These are phyloP conservation scores for Apostichopus leukothele DNA, from an alignment of 53 echinoderm and acorn worm species.

Conservation along the genomic window DNA sequence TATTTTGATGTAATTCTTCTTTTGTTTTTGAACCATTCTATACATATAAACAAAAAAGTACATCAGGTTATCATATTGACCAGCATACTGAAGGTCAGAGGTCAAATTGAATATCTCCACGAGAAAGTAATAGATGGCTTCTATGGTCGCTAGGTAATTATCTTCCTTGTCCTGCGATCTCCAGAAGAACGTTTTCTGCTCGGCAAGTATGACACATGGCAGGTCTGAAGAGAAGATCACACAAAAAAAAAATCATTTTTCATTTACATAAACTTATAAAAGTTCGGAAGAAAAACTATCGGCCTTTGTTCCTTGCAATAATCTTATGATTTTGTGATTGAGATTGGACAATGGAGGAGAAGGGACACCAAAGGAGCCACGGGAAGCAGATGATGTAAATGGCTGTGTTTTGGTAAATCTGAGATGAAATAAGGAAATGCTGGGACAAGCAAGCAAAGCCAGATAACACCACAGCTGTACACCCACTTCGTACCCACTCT, in stretches of 20 bases:
- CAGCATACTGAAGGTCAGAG: constrained; percentile 37
- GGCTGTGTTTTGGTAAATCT: too few relatives aligned
- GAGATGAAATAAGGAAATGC: too few relatives aligned
- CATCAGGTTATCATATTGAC: constrained; percentile 85
- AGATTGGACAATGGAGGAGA: not conserved
- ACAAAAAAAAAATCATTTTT: too few relatives aligned
- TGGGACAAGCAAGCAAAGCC: too few relatives aligned
- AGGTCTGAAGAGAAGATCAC: constrained; percentile 54
- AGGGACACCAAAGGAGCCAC: not conserved
- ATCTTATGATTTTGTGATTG: not conserved
- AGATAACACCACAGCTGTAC: too few relatives aligned
- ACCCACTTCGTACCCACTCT: too few relatives aligned
- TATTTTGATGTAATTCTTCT: constrained; percentile 10
- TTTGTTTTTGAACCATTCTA: constrained; percentile 62
- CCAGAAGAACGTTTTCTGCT: constrained; percentile 83
- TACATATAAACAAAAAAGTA: constrained; percentile 91
- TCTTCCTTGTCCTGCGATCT: constrained; percentile 72
- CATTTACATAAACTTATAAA: too few relatives aligned
- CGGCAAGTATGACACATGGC: constrained; percentile 66
- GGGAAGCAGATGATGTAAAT: too few relatives aligned
- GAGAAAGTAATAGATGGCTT: constrained; percentile 94
- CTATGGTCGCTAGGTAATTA: constrained; percentile 89
- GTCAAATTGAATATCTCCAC: constrained; percentile 63
- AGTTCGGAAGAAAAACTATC: too few relatives aligned
- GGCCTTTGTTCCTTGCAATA: too few relatives aligned